Base-by-base conservation (phyloP, 2,888 invertebrate genomes). In the Papilio protenor region DNA sequence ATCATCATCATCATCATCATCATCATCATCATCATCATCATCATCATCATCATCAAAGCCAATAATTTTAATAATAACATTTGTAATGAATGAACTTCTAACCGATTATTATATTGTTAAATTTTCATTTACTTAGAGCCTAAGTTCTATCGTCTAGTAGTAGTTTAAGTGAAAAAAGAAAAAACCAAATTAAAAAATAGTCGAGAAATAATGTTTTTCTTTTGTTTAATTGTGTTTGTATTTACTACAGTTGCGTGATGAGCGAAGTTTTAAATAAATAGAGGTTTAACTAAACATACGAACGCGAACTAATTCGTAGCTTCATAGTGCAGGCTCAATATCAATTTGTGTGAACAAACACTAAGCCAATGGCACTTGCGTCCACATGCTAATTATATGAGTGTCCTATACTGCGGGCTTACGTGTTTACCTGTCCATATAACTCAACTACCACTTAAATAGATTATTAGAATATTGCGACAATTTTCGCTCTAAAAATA, bases 241-340 rank as follows among this genome's bases (percentile, higher is more conserved):
- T 59, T 4, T 16, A 27, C 64, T 40, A 18, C 10, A 33, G 84
- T 85, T 85, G 81, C 83, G 84, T 85, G 45, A 52, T 83, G 81
- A 81, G 84, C 81, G 83, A 82, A 86, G 87, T 83, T 84, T 80
- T 81, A 81, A 71, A 82, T 84, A 86, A 86, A 89, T 88, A 87
- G 85, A 85, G 87, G 87, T 84, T 87, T 81, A 84, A 84, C 85
- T 89, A 89, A 87, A 88, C 82, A 80, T 76, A 71, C 59, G 73
- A 57, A 27, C 45, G 61, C 40, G 61, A 77, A 61, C 74, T 74
- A 49, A 71, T 75, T 64, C 77, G 45, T 69, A 55, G 47, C 69
- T 69, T 27, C 83, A 79, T 73, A 77, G 75, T 81, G 89, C 87
- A 83, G 78, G 84, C 84, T 87, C 90, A 90, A 90, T 91, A 89